Evolutionary conservation across 1,140 invertebrate genomes (phyloP).

Genomic region (Brachystomella parvula): DNA sequence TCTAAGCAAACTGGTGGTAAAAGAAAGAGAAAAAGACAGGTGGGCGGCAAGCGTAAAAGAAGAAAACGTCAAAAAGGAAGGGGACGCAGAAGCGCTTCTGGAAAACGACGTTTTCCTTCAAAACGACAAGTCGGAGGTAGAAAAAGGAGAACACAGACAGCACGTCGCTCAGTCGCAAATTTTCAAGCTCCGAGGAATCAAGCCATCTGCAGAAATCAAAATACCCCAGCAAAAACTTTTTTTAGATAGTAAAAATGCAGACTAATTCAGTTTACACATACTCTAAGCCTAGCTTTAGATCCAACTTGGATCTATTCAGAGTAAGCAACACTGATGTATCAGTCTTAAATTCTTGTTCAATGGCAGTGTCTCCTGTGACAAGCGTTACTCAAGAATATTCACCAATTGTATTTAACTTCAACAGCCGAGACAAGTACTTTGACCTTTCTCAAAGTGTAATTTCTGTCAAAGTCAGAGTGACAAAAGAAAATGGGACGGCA

Average conservation of each 20-base stretch:
- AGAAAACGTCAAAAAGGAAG: too few species aligned
- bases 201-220: neutral
- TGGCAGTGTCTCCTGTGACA: neutral
- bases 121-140: neutral
- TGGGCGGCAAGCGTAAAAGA: neutral
- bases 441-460: neutral
- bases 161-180: neutral
- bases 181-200: neutral
- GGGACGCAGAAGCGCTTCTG: too few species aligned
- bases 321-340: neutral
- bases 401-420: neutral
- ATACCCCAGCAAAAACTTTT: neutral
- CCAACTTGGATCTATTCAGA: neutral
- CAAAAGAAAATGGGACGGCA: neutral
- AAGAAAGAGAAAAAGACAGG: neutral
- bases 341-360: neutral
- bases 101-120: too few species aligned
- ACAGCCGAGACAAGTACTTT: neutral
- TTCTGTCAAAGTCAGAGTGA: neutral
- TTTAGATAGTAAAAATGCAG: too few species aligned
- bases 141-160: neutral
- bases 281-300: neutral
- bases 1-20: neutral
- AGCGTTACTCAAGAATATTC: neutral
- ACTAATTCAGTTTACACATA: too few species aligned